These are phyloP conservation scores for Esox masquinongy DNA, from an alignment of 2,797 vertebrate species.

Conservation along the genomic window DNA sequence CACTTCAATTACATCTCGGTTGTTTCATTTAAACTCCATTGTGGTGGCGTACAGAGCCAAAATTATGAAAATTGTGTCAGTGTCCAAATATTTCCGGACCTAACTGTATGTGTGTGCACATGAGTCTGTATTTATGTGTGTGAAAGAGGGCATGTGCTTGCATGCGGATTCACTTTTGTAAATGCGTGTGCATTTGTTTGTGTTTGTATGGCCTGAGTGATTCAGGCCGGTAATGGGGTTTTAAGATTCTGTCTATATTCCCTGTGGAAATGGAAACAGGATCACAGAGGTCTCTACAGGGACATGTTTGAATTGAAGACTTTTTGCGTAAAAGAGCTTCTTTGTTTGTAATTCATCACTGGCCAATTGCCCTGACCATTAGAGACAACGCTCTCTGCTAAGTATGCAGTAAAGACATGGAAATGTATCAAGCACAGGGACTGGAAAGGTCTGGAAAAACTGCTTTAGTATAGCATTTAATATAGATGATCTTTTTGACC, in stretches of 20 bases:
- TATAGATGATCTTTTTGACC: too few species aligned
- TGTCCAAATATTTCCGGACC: too few species aligned
- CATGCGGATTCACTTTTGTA: too few species aligned
- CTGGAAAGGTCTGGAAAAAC: constrained; percentile 1
- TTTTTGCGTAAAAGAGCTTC: constrained; percentile 53
- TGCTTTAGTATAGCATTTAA: too few species aligned
- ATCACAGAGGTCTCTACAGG: constrained; percentile 38
- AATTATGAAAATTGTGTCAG: too few species aligned
- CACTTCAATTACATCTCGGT: too few species aligned
- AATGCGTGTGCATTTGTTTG: not conserved
- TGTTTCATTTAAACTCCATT: too few species aligned
- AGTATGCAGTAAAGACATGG: constrained; percentile 41
- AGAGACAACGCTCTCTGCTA: constrained; percentile 19
- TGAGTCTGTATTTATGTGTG: too few species aligned
- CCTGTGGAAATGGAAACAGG: not conserved
- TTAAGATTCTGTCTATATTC: constrained; percentile 27
- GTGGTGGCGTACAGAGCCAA: too few species aligned
- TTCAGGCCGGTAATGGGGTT: constrained; percentile 55
- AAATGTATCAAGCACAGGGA: constrained; percentile 35
- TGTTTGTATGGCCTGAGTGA: constrained; percentile 24
- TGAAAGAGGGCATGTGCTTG: too few species aligned
- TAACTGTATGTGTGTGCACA: too few species aligned
- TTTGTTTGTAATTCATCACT: constrained; percentile 51
- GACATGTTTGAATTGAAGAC: constrained; percentile 51
- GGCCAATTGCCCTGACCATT: constrained; percentile 21